Evolutionary conservation across 2,888 invertebrate genomes (phyloP).

Genomic region (Caenorhabditis plicata): DNA sequence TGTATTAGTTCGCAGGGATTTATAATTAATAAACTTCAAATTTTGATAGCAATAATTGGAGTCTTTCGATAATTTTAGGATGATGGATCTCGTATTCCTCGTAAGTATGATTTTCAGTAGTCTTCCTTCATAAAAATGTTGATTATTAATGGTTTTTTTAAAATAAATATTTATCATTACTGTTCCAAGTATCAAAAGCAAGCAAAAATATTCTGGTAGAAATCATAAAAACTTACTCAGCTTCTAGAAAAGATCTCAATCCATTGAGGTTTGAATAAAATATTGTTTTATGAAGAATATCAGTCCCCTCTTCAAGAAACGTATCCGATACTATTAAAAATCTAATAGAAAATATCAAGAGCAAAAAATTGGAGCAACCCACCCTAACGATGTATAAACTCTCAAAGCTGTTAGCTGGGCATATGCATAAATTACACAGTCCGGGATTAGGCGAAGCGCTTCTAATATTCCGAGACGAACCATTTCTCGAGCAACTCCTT

Average conservation of each 20-base stretch:
- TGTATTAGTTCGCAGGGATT: no score
- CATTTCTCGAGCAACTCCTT: conserved; percentile 18
- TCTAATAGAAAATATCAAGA: conserved; percentile 7
- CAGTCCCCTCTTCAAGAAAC: conserved; percentile 30
- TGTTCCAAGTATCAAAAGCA: background rate
- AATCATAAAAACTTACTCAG: conserved; percentile 11
- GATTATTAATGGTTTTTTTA: background rate
- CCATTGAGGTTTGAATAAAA: conserved; percentile 14
- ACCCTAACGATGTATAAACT: conserved; percentile 20
- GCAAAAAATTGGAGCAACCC: no score
- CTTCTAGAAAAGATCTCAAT: conserved; percentile 18
- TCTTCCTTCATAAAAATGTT: background rate
- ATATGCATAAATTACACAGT: conserved; percentile 20
- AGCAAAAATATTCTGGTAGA: no score
- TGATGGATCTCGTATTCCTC: conserved; percentile 22
- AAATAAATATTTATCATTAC: background rate
- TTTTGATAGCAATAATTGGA: conserved; percentile 12
- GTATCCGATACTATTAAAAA: conserved; percentile 26
- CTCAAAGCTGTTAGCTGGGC: conserved; percentile 26
- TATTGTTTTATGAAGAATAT: conserved; percentile 27
- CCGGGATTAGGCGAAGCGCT: background rate
- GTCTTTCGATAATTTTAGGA: conserved; percentile 13
- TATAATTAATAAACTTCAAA: conserved; percentile 22
- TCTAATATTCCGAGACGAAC: conserved; percentile 17
- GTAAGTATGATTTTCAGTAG: background rate